Evolutionary conservation across 2,888 invertebrate genomes (phyloP).

Genomic region (Tuberolachnus salignus): DNA sequence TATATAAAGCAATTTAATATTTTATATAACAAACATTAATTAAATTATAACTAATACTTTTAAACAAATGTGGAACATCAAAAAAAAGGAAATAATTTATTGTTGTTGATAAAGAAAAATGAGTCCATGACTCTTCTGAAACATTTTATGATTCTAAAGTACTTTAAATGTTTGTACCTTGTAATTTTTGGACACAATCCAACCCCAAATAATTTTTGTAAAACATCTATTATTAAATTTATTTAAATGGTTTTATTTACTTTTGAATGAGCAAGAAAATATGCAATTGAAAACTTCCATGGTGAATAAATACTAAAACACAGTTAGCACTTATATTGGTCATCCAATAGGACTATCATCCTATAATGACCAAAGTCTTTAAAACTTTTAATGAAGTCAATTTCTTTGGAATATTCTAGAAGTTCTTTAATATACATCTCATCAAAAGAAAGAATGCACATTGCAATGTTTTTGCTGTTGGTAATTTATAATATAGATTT

Average conservation of each 20-base stretch:
- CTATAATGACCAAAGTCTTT: too few species aligned
- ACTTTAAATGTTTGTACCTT: slow-evolving; percentile 58
- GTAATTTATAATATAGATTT: slow-evolving; percentile 14
- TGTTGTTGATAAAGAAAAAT: not conserved
- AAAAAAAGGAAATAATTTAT: not conserved
- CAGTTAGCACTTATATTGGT: slow-evolving; percentile 57
- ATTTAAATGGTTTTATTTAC: slow-evolving; percentile 48
- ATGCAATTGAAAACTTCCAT: slow-evolving; percentile 60
- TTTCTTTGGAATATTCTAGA: not conserved
- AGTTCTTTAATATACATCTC: slow-evolving; percentile 19
- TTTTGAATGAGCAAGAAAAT: slow-evolving; percentile 57
- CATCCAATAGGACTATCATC: too few species aligned
- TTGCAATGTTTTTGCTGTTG: not conserved
- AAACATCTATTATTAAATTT: slow-evolving; percentile 52
- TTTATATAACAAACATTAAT: too few species aligned
- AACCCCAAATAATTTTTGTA: slow-evolving; percentile 11
- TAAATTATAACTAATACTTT: not conserved
- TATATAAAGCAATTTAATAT: too few species aligned
- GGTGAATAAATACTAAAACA: slow-evolving; percentile 58
- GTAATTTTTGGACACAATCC: slow-evolving; percentile 58
- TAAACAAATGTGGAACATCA: not conserved
- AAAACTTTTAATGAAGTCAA: not conserved
- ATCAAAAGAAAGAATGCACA: not conserved
- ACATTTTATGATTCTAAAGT: slow-evolving; percentile 58
- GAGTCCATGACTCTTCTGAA: slow-evolving; percentile 57